Conservation (phyloP, 2,113 vertebrate species). For the Mustelus asterias region DNA sequence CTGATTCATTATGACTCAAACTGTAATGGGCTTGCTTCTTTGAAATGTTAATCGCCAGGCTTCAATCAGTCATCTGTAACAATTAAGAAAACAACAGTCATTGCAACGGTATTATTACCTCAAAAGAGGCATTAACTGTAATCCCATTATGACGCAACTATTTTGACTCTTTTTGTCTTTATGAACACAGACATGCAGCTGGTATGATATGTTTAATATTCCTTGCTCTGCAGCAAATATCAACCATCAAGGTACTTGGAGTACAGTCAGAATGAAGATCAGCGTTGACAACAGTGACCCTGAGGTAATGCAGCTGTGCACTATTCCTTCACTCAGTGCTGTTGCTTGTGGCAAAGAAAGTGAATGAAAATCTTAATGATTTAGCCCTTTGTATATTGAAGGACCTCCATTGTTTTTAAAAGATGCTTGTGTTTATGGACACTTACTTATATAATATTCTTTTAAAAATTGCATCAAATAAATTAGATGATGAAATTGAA, state of each 20-base stretch:
- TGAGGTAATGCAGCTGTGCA: slow-evolving; percentile 1
- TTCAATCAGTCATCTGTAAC: slow-evolving; percentile 38
- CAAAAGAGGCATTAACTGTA: slow-evolving; percentile 41
- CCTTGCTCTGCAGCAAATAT: not conserved
- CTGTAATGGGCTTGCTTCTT: slow-evolving; percentile 17
- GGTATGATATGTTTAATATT: not conserved
- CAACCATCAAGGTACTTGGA: not conserved
- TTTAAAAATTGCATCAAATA: not conserved
- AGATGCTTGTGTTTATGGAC: not conserved
- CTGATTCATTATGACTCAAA: slow-evolving; percentile 38
- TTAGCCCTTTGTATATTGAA: not conserved
- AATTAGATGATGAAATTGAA: not conserved
- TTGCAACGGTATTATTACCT: slow-evolving; percentile 40
- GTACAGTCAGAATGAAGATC: not conserved
- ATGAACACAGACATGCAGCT: not conserved
- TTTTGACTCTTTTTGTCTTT: not conserved
- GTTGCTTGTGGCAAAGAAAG: not conserved
- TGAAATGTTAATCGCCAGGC: slow-evolving; percentile 3
- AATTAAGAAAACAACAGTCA: slow-evolving; percentile 38
- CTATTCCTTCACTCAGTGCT: not conserved
- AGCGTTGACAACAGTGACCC: not conserved
- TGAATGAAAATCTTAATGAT: not conserved
- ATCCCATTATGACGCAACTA: slow-evolving; percentile 42
- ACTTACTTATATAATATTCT: not conserved
- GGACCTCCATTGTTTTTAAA: not conserved